Evolutionary conservation across 2,888 invertebrate species (phyloP), one percentile per base, ranked within the genome.

Genomic region (Drosophila anceps): DNA sequence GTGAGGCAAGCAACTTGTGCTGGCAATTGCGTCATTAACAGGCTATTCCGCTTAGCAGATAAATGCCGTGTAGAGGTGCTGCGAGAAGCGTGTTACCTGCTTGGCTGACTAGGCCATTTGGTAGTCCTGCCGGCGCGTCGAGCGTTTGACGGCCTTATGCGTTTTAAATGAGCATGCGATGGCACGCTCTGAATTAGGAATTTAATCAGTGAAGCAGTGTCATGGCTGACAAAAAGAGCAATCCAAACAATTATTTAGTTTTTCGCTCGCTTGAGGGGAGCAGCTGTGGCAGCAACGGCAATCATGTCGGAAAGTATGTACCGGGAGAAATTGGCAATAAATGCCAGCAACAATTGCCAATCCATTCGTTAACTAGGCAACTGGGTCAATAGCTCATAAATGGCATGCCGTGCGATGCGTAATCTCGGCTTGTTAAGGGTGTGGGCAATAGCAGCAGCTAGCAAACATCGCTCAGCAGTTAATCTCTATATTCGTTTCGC

Each of bases 21-120:
- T 76, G 79, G 81, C 81, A 90, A 84, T 87, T 81, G 81, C 79
- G 71, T 84, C 84, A 90, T 88, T 90, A 91, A 89, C 91, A 91
- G 90, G 84, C 85, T 81, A 85, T 91, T 90, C 79, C 75, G 77
- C 62, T 46, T 43, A 68, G 55, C 60, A 73, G 76, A 76, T 78
- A 82, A 74, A 70, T 59, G 41, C 66, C 43, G 53, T 48, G 53
- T 33, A 53, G 39, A 44, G 55, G 48, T 44, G 57, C 9, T 33
- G 35, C 29, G 44, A 15, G 41, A 48, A 29, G 27, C 29, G 29
- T 35, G 20, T 18, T 44, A 9, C 37, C 48, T 24, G 6, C 43
- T n/a, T n/a, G n/a, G 20, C 20, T 51, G 76, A 57, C 73, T 69
- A 73, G 70, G 71, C 69, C 73, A 82, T 73, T 79, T 77, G 61